These are phyloP conservation scores for Sebastes baramenuke DNA, from an alignment of 2,797 vertebrate species.

Conservation along the genomic window DNA sequence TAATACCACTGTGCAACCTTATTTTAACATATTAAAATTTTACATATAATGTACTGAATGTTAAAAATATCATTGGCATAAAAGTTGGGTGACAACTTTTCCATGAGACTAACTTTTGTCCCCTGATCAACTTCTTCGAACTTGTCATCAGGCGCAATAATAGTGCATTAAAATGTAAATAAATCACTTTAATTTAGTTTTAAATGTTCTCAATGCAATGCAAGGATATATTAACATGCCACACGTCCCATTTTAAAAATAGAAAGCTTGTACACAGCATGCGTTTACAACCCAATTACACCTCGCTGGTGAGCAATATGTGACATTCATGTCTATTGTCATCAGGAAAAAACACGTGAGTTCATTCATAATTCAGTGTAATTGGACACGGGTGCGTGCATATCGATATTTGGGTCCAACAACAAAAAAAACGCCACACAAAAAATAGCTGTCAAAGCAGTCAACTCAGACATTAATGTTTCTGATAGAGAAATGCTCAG, in stretches of 20 bases:
- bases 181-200: neutral
- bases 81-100: slow-evolving; percentile 68
- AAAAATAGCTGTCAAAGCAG: slow-evolving; percentile 57
- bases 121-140: slow-evolving; percentile 37
- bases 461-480: slow-evolving; percentile 15
- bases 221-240: neutral
- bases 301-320: slow-evolving; percentile 63
- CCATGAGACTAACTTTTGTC: slow-evolving; percentile 39
- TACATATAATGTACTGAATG: neutral
- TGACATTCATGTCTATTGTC: slow-evolving; percentile 82
- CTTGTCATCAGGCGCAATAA: slow-evolving; percentile 18
- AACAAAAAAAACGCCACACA: slow-evolving; percentile 58
- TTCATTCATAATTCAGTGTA: slow-evolving; percentile 88
- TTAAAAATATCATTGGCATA: neutral
- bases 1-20: neutral
- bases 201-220: neutral
- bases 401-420: slow-evolving; percentile 73
- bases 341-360: slow-evolving; percentile 84
- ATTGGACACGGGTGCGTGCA: slow-evolving; percentile 74
- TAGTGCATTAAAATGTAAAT: slow-evolving; percentile 1
- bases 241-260: neutral
- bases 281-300: slow-evolving; percentile 63
- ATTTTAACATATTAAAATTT: neutral
- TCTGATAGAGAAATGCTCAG: slow-evolving; percentile 21
- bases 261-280: slow-evolving; percentile 56